Evolutionary conservation across 2,797 vertebrate genomes (phyloP).

Genomic region (Enteromius afrohamiltoni): DNA sequence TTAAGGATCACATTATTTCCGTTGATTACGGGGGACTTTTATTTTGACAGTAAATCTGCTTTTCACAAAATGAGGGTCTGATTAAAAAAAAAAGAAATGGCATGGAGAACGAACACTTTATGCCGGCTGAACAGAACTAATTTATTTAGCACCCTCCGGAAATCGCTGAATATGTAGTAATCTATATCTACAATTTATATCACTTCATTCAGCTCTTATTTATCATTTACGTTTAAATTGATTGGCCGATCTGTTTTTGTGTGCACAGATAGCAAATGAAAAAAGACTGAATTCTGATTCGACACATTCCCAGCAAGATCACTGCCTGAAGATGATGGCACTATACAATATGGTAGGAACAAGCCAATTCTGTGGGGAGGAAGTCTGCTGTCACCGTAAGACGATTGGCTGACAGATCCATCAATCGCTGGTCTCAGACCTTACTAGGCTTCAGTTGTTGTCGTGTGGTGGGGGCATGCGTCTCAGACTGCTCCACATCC

Average conservation of each 20-base stretch:
- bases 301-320: conserved; percentile 64
- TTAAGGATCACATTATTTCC: not conserved
- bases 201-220: no score
- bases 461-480: conserved; percentile 62
- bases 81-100: not conserved
- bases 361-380: conserved; percentile 61
- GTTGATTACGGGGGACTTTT: not conserved
- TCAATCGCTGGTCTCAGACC: conserved; percentile 77
- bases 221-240: no score
- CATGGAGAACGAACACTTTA: not conserved
- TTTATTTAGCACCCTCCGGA: not conserved
- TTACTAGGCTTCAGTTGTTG: conserved; percentile 72
- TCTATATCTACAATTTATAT: no score
- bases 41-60: not conserved
- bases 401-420: conserved; percentile 73
- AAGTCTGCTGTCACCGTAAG: conserved; percentile 61
- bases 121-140: not conserved
- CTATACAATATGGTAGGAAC: conserved; percentile 47
- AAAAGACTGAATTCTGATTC: conserved; percentile 65
- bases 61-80: no score
- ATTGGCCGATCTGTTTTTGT: no score
- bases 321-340: conserved; percentile 57
- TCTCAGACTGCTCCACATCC: conserved; percentile 70
- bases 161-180: no score
- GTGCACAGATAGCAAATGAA: conserved; percentile 67